These are phyloP conservation scores for Blennius ocellaris DNA, from an alignment of 2,113 vertebrate genomes.

Conservation along the genomic window DNA sequence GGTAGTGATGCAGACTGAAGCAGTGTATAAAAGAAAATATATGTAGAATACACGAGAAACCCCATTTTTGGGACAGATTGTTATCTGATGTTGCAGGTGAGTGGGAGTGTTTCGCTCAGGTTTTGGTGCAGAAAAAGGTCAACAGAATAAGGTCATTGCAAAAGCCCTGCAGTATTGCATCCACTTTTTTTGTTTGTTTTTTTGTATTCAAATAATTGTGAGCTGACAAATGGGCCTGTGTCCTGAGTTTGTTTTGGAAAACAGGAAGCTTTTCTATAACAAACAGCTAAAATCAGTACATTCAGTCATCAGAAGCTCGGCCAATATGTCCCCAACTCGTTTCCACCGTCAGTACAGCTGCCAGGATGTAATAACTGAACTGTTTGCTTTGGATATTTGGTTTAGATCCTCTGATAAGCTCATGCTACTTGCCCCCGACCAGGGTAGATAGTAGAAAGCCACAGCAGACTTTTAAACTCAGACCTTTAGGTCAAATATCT, in stretches of 20 bases:
- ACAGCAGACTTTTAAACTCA: not conserved
- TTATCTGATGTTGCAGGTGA: not conserved
- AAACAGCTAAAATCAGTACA: conserved; percentile 23
- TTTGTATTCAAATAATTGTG: not conserved
- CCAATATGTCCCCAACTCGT: conserved; percentile 11
- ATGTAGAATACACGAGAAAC: not conserved
- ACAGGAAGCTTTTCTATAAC: not conserved
- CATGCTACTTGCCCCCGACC: not conserved
- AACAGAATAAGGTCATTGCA: too few species aligned
- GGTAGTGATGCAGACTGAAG: conserved; percentile 20
- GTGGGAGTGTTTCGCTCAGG: not conserved
- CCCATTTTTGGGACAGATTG: too few species aligned
- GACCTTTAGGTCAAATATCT: too few species aligned
- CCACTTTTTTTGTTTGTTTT: not conserved
- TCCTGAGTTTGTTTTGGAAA: conserved; percentile 7
- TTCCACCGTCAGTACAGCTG: not conserved
- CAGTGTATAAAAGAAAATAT: conserved; percentile 1
- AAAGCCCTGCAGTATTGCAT: not conserved
- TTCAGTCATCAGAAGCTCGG: conserved; percentile 5
- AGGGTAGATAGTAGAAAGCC: too few species aligned
- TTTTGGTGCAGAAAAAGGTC: too few species aligned
- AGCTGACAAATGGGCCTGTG: conserved; percentile 1
- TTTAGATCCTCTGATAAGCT: not conserved
- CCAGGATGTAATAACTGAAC: not conserved
- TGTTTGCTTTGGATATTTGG: conserved; percentile 22